Conservation (phyloP, 1,140 invertebrate species). For the Meloidogyne floridensis region DNA sequence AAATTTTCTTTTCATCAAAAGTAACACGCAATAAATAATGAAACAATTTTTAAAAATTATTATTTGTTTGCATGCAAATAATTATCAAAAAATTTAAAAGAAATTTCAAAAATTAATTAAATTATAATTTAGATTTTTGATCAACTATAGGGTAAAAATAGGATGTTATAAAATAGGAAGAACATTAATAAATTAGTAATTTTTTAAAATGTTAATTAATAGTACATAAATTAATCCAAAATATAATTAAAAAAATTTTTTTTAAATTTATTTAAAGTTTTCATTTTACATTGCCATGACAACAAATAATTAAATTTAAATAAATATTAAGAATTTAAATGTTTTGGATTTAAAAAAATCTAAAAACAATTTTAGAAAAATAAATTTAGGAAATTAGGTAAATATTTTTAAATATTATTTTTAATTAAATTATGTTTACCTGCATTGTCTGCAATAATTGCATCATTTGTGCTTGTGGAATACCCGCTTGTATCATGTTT, state of each 20-base stretch:
- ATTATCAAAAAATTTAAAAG: too few relatives aligned
- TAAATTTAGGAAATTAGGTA: too few relatives aligned
- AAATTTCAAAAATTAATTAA: too few relatives aligned
- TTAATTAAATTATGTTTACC: slow-evolving; percentile 14
- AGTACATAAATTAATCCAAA: background rate
- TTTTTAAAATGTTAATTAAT: too few relatives aligned
- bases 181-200: too few relatives aligned
- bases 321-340: background rate
- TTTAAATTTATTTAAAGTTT: background rate
- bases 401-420: background rate
- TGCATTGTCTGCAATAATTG: slow-evolving; percentile 35
- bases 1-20: too few relatives aligned
- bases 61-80: too few relatives aligned
- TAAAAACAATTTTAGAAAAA: background rate
- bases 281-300: background rate
- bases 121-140: background rate
- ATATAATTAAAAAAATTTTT: background rate
- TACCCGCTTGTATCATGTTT: slow-evolving; percentile 38
- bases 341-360: too few relatives aligned
- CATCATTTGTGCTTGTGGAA: slow-evolving; percentile 34
- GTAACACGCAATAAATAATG: too few relatives aligned
- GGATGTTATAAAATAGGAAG: too few relatives aligned
- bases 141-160: too few relatives aligned
- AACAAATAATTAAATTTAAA: background rate
- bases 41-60: too few relatives aligned